Evolutionary conservation across 2,797 vertebrate species (phyloP), one percentile per base, ranked within the genome.

Genomic region (Aselliscus stoliczkanus): DNA sequence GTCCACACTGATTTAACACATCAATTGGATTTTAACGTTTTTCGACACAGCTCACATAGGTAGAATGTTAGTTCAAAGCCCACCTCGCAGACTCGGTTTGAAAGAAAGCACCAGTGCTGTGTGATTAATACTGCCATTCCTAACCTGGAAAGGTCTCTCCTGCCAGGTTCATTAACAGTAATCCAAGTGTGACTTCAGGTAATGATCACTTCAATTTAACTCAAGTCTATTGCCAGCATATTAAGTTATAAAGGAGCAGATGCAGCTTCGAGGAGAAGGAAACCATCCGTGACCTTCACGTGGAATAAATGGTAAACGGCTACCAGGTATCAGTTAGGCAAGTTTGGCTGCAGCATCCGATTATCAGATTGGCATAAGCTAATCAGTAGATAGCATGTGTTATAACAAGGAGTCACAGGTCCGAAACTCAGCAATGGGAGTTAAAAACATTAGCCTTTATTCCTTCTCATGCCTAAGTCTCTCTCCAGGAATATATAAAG

Each of bases 201-300:
- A 76, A 94, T 0, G 18, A 31, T 77, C 83, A 75, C 87, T 97
- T 97, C 82, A 88, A 65, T 94, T 93, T 94, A 95, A 88, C 87
- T 75, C 84, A 5, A 86, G 62, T 50, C 79, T 94, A 86, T 23
- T 88, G 85, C 79, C 80, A 56, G 56, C 88, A 54, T 42, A 79
- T 56, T 73, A 96, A 92, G 86, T 87, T 93, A 62, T 73, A 96
- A 94, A 97, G 91, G 89, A 62, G 72, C 97, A 91, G 27, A 92
- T 39, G 60, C 25, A 93, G 93, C 83, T 93, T 97, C 81, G 67
- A 52, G 88, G 94, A 97, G 88, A 97, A 98, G 97, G 90, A 72
- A 94, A 90, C 94, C 70, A 96, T 96, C 97, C 97, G 96, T 54
- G 70, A 94, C 89, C 79, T 97, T 97, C 93, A 94, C 70, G 90